Evolutionary conservation across 2,797 vertebrate species (phyloP).

Genomic region (Emys orbicularis): DNA sequence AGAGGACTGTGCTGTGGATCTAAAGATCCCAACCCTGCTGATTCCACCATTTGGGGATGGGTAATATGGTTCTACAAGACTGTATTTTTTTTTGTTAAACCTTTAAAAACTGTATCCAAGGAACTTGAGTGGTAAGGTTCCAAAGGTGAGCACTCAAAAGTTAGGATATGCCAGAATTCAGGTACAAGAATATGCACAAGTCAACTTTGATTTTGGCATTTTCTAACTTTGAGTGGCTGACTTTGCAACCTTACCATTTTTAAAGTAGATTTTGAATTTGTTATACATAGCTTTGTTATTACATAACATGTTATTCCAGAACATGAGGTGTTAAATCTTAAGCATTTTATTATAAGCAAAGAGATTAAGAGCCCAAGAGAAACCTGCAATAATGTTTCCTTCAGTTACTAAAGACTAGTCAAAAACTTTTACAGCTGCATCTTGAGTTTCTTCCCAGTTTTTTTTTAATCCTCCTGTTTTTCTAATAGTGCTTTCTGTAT

Average conservation of each 20-base stretch:
- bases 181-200: background rate
- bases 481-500: background rate
- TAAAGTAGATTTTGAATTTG: background rate
- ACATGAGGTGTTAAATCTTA: background rate
- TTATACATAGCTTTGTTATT: background rate
- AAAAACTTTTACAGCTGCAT: background rate
- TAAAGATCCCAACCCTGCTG: background rate
- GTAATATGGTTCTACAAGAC: background rate
- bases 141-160: background rate
- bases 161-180: background rate
- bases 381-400: background rate
- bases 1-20: background rate
- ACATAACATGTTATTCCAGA: background rate
- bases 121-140: background rate
- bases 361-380: background rate
- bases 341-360: background rate
- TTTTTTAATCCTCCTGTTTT: background rate
- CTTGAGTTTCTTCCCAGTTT: background rate
- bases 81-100: background rate
- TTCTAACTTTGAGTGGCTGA: background rate
- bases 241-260: background rate
- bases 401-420: background rate
- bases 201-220: background rate
- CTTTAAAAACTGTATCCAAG: background rate
- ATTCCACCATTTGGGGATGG: background rate